phyloP scores from a whole-genome alignment of 1,140 invertebrate genomes.

The Habropoda laboriosa region DNA sequence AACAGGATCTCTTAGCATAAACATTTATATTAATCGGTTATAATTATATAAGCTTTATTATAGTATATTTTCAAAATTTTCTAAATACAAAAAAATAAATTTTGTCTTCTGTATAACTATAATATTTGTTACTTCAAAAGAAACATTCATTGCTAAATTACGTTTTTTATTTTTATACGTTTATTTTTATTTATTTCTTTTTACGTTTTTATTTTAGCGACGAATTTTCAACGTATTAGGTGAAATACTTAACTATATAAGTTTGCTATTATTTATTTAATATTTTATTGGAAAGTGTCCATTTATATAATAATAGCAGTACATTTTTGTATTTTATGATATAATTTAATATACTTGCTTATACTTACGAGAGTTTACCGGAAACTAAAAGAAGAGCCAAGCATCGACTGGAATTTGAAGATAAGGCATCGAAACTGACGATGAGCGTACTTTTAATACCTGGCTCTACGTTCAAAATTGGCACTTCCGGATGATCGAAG shows the following conservation, averaged over 20 bases:
- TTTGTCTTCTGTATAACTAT: background rate
- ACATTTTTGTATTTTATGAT: background rate
- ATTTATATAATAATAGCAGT: background rate
- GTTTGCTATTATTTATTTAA: background rate
- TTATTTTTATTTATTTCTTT: background rate
- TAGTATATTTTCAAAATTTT: conserved; percentile 5
- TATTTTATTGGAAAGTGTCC: background rate
- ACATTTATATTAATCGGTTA: conserved; percentile 12
- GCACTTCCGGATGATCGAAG: conserved; percentile 79
- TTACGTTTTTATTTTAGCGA: background rate
- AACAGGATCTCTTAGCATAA: conserved; percentile 63
- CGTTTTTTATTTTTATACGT: no score
- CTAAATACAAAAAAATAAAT: background rate
- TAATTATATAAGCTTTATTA: no score
- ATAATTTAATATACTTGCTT: background rate
- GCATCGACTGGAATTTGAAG: conserved; percentile 73
- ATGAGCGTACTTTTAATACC: conserved; percentile 75
- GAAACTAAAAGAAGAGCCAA: conserved; percentile 76
- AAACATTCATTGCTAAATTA: conserved; percentile 2
- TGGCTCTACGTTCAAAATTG: conserved; percentile 75
- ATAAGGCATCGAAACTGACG: conserved; percentile 71
- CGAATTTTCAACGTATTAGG: background rate
- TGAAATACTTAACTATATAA: background rate
- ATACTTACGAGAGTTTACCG: conserved; percentile 77
- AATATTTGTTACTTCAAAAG: background rate